Percentiles rank a stretch among this genome's conserved stretches.
Conservation (phyloP, 2,888 invertebrate genomes). For the Perizoma flavofasciatum region DNA sequence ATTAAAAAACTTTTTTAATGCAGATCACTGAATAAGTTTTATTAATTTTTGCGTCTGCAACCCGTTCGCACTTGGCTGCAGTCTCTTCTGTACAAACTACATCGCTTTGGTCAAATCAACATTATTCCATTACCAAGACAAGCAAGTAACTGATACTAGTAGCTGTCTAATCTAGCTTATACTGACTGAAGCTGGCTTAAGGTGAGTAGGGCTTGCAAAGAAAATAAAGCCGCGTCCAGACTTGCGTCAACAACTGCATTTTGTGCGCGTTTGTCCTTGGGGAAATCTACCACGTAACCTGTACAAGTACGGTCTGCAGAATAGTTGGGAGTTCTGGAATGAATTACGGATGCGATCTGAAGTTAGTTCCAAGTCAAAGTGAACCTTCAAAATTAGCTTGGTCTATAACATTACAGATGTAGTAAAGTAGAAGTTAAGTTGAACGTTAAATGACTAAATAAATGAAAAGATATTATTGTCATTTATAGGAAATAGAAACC, state of each 20-base stretch:
- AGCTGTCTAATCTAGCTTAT: conserved; percentile 1
- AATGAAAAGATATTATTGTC: no score
- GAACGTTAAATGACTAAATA: no score
- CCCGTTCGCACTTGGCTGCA: no score
- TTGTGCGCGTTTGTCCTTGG: conserved; percentile 37
- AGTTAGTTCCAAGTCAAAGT: conserved; percentile 8
- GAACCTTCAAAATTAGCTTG: no score
- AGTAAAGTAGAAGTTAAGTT: no score
- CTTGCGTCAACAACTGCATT: conserved; percentile 43
- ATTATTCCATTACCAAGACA: background rate
- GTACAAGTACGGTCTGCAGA: conserved; percentile 27
- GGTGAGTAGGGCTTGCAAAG: conserved; percentile 31
- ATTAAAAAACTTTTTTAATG: no score
- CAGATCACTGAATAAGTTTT: no score
- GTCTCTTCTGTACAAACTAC: no score
- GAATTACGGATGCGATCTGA: conserved; percentile 13
- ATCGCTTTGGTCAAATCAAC: no score
- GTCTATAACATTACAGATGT: no score
- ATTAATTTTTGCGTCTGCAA: no score
- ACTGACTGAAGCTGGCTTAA: background rate
- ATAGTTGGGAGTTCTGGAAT: conserved; percentile 3
- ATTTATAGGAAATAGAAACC: no score
- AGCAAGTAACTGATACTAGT: background rate
- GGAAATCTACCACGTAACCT: conserved; percentile 45
- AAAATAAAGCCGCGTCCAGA: conserved; percentile 41